Conservation (phyloP, 2,797 vertebrate species). For the Muraenolepis orangiensis region DNA sequence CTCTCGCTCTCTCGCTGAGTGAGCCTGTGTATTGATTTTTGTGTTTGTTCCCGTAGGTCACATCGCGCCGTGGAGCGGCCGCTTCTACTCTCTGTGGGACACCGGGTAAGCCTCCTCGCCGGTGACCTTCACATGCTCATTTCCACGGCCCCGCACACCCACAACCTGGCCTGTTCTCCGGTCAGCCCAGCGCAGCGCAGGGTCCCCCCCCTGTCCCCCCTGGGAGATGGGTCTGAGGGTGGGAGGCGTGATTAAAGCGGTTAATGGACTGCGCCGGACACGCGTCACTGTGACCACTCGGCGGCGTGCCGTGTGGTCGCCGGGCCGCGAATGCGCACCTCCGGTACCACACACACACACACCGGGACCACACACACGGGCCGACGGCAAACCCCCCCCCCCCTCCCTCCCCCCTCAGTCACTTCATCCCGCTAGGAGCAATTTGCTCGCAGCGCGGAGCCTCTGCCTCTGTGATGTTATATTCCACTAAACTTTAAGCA, state of each 20-base stretch:
- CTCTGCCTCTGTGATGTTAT: too few relatives aligned
- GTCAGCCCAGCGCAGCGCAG: too few relatives aligned
- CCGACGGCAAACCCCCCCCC: too few relatives aligned
- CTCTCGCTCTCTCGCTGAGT: neutral
- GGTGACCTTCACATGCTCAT: neutral
- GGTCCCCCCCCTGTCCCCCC: constrained; percentile 74
- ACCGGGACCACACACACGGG: too few relatives aligned
- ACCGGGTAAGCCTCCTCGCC: constrained; percentile 87
- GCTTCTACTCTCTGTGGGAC: constrained; percentile 98
- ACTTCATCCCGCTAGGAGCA: too few relatives aligned
- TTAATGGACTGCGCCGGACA: neutral
- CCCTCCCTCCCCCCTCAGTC: too few relatives aligned
- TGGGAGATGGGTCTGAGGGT: too few relatives aligned
- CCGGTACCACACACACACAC: too few relatives aligned
- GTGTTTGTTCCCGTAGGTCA: constrained; percentile 78
- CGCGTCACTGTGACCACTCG: neutral
- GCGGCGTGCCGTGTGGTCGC: too few relatives aligned
- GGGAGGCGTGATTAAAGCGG: neutral
- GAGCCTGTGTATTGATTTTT: constrained; percentile 26
- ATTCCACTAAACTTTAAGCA: too few relatives aligned
- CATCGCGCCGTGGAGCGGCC: constrained; percentile 98
- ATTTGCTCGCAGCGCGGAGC: too few relatives aligned
- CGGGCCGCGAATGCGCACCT: too few relatives aligned
- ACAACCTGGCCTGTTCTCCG: constrained; percentile 24
- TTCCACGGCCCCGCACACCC: constrained; percentile 1